phyloP scores from a whole-genome alignment of 2,888 invertebrate genomes.

The Lithosia quadra region DNA sequence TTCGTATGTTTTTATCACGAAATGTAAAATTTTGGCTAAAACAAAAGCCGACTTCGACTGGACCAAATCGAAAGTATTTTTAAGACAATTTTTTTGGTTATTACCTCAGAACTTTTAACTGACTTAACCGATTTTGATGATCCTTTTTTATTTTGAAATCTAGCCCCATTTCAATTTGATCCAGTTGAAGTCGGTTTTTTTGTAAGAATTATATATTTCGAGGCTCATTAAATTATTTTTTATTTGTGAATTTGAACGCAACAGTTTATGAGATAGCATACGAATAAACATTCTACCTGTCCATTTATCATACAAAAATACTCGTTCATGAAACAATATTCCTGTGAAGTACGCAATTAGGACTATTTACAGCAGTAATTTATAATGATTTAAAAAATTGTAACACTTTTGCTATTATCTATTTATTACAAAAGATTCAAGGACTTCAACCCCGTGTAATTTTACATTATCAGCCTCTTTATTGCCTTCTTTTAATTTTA shows the following conservation, averaged over 20 bases:
- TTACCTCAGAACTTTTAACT: too few relatives aligned
- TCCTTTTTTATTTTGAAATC: too few relatives aligned
- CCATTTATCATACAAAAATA: not conserved
- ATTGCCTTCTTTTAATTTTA: not conserved
- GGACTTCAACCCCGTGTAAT: not conserved
- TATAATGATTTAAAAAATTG: not conserved
- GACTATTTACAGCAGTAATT: not conserved
- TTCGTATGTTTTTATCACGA: not conserved
- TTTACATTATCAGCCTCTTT: slow-evolving; percentile 17
- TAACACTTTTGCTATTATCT: not conserved
- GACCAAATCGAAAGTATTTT: too few relatives aligned
- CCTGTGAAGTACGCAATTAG: not conserved
- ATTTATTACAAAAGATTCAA: not conserved
- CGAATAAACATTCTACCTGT: not conserved
- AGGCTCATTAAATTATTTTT: too few relatives aligned
- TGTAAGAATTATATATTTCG: too few relatives aligned
- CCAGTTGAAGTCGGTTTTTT: too few relatives aligned
- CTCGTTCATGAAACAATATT: not conserved
- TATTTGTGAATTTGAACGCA: too few relatives aligned
- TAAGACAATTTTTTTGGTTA: too few relatives aligned
- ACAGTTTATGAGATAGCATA: not conserved
- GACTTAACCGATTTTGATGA: too few relatives aligned
- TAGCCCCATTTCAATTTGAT: too few relatives aligned
- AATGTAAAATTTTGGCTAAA: too few relatives aligned
- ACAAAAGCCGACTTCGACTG: too few relatives aligned